Base-by-base conservation (phyloP, 1,140 invertebrate genomes). In the Drosophila mayri region DNA sequence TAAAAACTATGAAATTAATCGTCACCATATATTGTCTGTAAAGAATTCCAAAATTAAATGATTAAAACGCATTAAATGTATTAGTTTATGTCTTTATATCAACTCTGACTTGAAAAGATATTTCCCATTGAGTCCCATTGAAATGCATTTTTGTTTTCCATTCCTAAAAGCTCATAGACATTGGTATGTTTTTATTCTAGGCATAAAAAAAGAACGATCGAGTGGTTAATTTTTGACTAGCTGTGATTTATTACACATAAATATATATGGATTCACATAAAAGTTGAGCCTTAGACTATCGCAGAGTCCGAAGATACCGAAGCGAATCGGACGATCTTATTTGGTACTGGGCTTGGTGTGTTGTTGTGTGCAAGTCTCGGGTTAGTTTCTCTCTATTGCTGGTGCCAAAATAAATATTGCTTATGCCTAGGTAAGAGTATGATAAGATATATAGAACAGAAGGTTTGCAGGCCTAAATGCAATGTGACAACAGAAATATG, bases 381-480 rank as follows among this genome's bases (percentile, higher is more conserved):
- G 84, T 87, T 84, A 87, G 84, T 84, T 76, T 76, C 73, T 68
- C 76, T 76, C 76, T 80, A 88, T 52, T 57, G 64, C 14, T 59
- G 55, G 62, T 68, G 44, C 65, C 62, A 67, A 81, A 87, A 87
- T 87, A 87, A 87, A 87, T 87, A 87, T 88, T 84, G 58, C 81
- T 90, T 88, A 87, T 66, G 35, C n/a, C 85, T 90, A 87, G 68
- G 57, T 79, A 67, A 50, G 59, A 87, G 58, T 88, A 83, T 52
- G 60, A 75, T 88, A 79, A 78, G 66, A 78, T 84, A 90, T 81
- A 84, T 81, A 72, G 70, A 72, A 72, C 44, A 77, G 75, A 63
- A 84, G 81, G 47, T 57, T 62, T 76, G 66, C 80, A 81, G 80
- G 73, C 85, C 84, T 88, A 88, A 88, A 88, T 88, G 85, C 84